Conservation (phyloP, 2,888 invertebrate species). For the Steromphala cineraria region DNA sequence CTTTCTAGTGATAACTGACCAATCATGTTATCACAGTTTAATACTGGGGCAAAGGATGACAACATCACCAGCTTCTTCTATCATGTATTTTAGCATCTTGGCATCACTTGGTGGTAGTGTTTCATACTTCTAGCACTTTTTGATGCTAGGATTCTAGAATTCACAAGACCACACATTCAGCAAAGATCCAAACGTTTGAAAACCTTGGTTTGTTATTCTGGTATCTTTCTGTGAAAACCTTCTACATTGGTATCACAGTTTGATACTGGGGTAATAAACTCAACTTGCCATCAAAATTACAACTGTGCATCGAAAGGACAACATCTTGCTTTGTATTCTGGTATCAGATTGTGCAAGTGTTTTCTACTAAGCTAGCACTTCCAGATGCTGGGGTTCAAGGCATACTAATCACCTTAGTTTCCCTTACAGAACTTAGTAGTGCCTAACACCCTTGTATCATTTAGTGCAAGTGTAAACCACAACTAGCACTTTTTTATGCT, state of each 20-base stretch:
- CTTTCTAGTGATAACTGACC: conserved; percentile 8
- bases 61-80: neutral
- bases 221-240: neutral
- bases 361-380: too few relatives aligned
- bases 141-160: too few relatives aligned
- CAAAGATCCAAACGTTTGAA: neutral
- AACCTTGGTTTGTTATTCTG: neutral
- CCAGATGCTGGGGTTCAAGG: conserved; percentile 23
- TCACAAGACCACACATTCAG: too few relatives aligned
- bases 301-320: too few relatives aligned
- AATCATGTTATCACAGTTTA: conserved; percentile 13
- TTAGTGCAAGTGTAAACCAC: neutral
- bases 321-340: neutral
- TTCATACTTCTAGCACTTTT: too few relatives aligned
- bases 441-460: neutral
- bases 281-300: neutral
- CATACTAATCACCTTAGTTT: neutral
- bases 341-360: neutral
- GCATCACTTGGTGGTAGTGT: too few relatives aligned
- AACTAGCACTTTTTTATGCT: conserved; percentile 9
- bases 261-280: conserved; percentile 7
- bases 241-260: neutral
- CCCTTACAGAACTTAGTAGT: too few relatives aligned
- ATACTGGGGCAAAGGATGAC: neutral
- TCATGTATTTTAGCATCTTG: too few relatives aligned